Base-by-base conservation (phyloP, 2,113 vertebrate species). In the Mus musculus region DNA sequence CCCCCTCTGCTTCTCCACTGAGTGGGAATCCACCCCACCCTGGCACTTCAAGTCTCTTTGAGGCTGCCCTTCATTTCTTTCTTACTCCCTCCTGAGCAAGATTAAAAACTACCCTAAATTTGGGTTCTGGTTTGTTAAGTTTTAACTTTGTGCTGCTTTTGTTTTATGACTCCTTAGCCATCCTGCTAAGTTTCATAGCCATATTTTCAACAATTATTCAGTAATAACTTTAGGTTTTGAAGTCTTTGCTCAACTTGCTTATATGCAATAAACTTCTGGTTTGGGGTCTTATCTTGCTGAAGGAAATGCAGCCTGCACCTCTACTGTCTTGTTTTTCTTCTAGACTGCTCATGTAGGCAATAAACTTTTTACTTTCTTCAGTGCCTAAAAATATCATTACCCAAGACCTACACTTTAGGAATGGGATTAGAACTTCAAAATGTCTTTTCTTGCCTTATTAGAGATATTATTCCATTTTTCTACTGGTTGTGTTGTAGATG, bases 71-170 rank as follows among this genome's bases (percentile, higher is more conserved):
- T 92, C 86, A 82, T 96, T 93, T 96, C 78, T 91, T 93, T 52
- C 59, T 72, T 96, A 28, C 86, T 77, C n/a, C 39, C 67, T 94
- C 85, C 52, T 90, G 59, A 81, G 20, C 73, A 59, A 19, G 89
- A 56, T 89, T 97, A 91, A 97, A 97, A 97, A 89, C 87, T 69
- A 89, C 61, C 96, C 90, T 97, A 67, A 90, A 87, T 97, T 97
- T 96, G 86, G 86, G 91, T 97, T 97, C 89, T 87, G 94, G 89
- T 75, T 82, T 75, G 67, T 98, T 97, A 97, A 94, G 36, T 97
- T 97, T 97, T 95, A 89, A 91, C 72, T 92, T 71, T 92, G 93
- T 89, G 72, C 81, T 46, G 91, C 69, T 97, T 95, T 54, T 82
- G 36, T 94, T 96, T 96, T 94, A 95, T 92, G 91, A 94, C 88